A percentile compares a stretch with the other conserved stretches of the same genome.
Conservation (phyloP, 2,797 vertebrate species). For the Carcharodon carcharias region DNA sequence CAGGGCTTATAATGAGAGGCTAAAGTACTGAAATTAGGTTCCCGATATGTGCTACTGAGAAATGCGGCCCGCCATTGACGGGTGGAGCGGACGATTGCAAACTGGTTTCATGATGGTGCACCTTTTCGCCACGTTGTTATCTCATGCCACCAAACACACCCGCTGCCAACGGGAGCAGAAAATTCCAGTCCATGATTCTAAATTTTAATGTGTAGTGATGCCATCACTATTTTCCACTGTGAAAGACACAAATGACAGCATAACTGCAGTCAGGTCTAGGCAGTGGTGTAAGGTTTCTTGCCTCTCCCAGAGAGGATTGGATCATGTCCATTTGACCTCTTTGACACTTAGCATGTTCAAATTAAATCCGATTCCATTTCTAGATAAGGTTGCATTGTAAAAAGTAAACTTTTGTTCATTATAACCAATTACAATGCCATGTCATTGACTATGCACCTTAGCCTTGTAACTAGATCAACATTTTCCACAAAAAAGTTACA, state of each 20-base stretch:
- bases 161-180: too few relatives aligned
- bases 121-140: too few relatives aligned
- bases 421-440: background rate
- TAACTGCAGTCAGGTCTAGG: too few relatives aligned
- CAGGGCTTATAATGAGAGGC: too few relatives aligned
- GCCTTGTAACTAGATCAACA: background rate
- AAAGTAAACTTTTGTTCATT: background rate
- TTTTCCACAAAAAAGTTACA: background rate
- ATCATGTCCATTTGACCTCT: background rate
- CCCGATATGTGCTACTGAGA: too few relatives aligned
- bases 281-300: background rate
- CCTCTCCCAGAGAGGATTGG: background rate
- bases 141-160: too few relatives aligned
- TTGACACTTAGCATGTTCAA: background rate
- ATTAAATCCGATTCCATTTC: background rate
- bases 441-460: background rate
- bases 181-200: background rate
- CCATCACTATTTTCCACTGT: background rate
- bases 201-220: background rate
- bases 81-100: too few relatives aligned
- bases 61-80: too few relatives aligned
- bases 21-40: too few relatives aligned
- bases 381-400: background rate
- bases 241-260: background rate
- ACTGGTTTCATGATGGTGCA: too few relatives aligned